Percentiles rank a stretch among this genome's conserved stretches.
These are phyloP conservation scores for Brachionus manjavacas DNA, from an alignment of 1,140 invertebrate species.

Conservation along the genomic window DNA sequence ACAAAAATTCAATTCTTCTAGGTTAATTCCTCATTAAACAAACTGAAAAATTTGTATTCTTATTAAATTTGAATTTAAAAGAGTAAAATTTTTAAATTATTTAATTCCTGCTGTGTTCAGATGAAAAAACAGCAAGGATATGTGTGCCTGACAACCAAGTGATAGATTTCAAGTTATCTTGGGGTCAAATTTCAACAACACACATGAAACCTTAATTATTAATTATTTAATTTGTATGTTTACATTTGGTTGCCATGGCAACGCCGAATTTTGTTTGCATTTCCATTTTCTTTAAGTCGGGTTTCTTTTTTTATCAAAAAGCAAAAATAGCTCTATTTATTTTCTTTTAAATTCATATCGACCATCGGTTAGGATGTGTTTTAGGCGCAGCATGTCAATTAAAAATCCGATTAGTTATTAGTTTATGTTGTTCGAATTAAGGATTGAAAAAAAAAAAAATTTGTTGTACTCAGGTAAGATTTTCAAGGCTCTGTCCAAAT, in stretches of 20 bases:
- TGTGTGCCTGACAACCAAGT: background rate
- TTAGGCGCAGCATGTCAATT: background rate
- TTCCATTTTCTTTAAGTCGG: background rate
- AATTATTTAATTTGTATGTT: slow-evolving; percentile 35
- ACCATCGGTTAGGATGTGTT: background rate
- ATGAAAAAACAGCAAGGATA: background rate
- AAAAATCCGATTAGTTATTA: background rate
- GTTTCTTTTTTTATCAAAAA: background rate
- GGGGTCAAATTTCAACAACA: background rate
- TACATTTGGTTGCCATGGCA: background rate
- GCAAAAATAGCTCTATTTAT: background rate
- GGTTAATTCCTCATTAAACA: background rate
- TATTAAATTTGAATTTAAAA: background rate
- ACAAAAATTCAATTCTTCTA: background rate
- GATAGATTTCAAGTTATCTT: background rate
- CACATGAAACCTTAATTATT: background rate
- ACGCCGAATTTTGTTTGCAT: background rate
- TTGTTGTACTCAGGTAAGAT: background rate
- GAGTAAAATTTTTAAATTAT: background rate
- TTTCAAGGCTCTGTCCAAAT: background rate
- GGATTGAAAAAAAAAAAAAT: background rate
- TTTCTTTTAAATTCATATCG: background rate
- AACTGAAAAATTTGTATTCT: background rate
- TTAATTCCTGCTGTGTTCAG: background rate
- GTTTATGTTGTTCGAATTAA: background rate